Evolutionary conservation across 2,797 vertebrate genomes (phyloP).

Genomic region (Buceros bicornis): DNA sequence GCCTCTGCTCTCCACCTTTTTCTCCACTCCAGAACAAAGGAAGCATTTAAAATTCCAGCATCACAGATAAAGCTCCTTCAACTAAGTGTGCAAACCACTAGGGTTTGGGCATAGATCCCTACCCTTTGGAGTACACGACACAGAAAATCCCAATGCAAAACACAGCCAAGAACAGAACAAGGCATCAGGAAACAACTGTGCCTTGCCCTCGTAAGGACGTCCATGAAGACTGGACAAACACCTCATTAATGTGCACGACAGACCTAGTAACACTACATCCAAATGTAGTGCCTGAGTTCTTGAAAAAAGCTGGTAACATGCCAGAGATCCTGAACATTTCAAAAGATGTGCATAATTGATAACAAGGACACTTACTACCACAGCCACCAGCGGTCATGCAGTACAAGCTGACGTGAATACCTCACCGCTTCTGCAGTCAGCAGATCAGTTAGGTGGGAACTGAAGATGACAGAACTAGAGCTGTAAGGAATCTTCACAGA

Average conservation of each 20-base stretch:
- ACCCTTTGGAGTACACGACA: fast-evolving
- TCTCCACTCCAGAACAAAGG: not conserved
- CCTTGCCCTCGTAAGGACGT: not conserved
- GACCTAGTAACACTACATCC: not conserved
- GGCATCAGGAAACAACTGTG: not conserved
- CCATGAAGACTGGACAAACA: not conserved
- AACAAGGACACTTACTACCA: not conserved
- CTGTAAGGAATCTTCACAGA: not conserved
- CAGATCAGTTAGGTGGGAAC: not conserved
- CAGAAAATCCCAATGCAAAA: not conserved
- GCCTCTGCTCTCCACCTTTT: not conserved
- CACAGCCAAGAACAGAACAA: not conserved
- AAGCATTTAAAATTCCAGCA: not conserved
- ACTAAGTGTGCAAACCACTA: not conserved
- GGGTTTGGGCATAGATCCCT: not conserved
- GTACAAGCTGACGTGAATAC: not conserved
- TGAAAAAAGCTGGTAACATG: not conserved
- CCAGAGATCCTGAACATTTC: not conserved
- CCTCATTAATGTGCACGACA: not conserved
- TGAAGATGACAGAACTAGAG: not conserved
- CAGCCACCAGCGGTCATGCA: not conserved
- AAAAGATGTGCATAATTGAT: not conserved
- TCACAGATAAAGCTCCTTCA: not conserved
- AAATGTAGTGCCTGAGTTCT: not conserved
- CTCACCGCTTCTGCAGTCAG: not conserved